phyloP scores from a whole-genome alignment of 2,797 vertebrate species.

The Syngnathus rostellatus region DNA sequence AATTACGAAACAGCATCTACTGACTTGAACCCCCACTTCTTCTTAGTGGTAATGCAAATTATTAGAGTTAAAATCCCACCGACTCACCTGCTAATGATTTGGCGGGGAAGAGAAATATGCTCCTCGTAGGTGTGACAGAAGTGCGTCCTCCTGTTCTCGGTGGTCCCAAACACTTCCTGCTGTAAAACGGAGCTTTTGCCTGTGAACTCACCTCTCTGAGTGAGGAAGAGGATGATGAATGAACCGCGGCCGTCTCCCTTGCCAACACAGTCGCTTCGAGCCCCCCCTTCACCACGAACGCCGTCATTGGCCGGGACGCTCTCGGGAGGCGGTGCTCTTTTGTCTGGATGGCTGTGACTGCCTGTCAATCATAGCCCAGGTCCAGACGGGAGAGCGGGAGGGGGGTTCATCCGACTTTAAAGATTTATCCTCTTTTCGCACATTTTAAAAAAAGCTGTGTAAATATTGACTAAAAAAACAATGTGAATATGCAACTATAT shows the following conservation, averaged over 20 bases:
- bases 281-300: conserved; percentile 31
- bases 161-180: conserved; percentile 23
- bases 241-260: conserved; percentile 66
- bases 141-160: conserved; percentile 14
- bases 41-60: background rate
- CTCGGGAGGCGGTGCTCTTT: background rate
- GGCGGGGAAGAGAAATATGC: conserved; percentile 13
- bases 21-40: conserved; percentile 4
- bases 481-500: background rate
- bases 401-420: background rate
- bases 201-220: conserved; percentile 33
- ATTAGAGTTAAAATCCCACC: conserved; percentile 5
- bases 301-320: conserved; percentile 29
- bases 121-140: conserved; percentile 18
- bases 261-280: conserved; percentile 65
- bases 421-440: background rate
- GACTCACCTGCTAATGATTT: conserved; percentile 45
- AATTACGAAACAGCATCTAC: background rate
- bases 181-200: conserved; percentile 8
- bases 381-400: background rate
- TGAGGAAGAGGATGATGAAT: conserved; percentile 61
- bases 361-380: conserved; percentile 35
- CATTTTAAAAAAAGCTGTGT: background rate
- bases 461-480: background rate
- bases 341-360: conserved; percentile 36